Base-by-base conservation (phyloP, 1,140 invertebrate genomes). In the Drosophila kohkoa region DNA sequence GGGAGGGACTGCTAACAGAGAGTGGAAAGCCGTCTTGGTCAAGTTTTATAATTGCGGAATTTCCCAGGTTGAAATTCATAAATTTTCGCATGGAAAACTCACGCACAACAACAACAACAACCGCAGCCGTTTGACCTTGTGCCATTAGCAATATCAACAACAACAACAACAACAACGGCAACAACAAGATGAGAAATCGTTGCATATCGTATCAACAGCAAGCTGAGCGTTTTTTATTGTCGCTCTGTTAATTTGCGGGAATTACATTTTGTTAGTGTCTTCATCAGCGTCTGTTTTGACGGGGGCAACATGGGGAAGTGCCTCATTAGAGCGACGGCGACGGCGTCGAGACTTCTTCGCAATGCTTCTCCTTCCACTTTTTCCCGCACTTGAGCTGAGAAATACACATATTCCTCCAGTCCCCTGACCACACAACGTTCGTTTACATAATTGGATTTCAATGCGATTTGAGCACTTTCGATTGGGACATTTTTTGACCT, bases 211-310 rank as follows among this genome's bases (percentile, higher is more conserved):
- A 60, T 62, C 45, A 45, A 7, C 32, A 45, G n/a, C 32, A 13
- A 10, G 8, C 25, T 20, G 20, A 28, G 15, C 49, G 13, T 38
- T 35, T 66, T 65, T 58, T 43, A 66, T 66, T 49, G 66, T 52
- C 51, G 46, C 63, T 58, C 45, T 45, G 41, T 73, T 82, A 73
- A 82, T 83, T 82, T 79, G 51, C 60, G 35, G 70, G 46, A 67
- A 75, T 86, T 86, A 72, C 15, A 76, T 71, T 86, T 63, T 77
- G 82, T 58, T 32, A 46, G 66, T 11, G 38, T 79, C 63, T 78
- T 41, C 20, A 46, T 20, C 41, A 28, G 41, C 11, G 64, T n/a
- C 10, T 43, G 20, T 52, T n/a, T 62, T 38, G 10, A 15, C 15
- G 25, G 28, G 11, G 38, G n/a, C 54, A 28, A 58, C 30, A 43